Evolutionary conservation across 2,113 vertebrate genomes (phyloP).

Genomic region (Varanus komodoensis): DNA sequence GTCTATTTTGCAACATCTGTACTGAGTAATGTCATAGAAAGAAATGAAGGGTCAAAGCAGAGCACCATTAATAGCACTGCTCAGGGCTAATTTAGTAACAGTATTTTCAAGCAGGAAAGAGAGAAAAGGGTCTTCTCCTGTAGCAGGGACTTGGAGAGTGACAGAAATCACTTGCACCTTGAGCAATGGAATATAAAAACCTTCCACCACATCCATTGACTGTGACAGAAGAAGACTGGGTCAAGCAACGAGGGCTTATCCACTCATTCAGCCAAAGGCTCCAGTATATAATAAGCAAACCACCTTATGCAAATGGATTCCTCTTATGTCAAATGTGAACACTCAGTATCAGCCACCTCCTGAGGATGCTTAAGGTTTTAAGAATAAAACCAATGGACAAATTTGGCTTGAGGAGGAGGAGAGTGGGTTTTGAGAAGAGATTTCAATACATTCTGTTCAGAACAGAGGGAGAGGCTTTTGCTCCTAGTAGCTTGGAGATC

Average conservation of each 20-base stretch:
- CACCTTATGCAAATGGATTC: background rate
- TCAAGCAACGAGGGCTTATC: background rate
- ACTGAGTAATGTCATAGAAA: conserved; percentile 64
- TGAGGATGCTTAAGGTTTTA: background rate
- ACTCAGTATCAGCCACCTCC: background rate
- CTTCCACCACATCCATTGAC: conserved; percentile 47
- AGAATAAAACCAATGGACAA: background rate
- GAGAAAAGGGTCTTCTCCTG: conserved; percentile 43
- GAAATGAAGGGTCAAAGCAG: conserved; percentile 72
- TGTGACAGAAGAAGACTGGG: background rate
- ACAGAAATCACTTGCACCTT: conserved; percentile 67
- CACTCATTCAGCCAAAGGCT: background rate
- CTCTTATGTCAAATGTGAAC: background rate
- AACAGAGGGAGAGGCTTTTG: background rate
- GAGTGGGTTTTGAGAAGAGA: no score
- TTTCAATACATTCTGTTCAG: background rate
- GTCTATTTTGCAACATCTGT: conserved; percentile 64
- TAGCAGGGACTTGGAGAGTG: conserved; percentile 33
- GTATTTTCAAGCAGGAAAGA: conserved; percentile 46
- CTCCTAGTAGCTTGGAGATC: background rate
- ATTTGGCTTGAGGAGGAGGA: background rate
- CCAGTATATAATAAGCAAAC: background rate
- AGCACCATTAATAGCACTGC: conserved; percentile 58
- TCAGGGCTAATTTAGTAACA: conserved; percentile 68
- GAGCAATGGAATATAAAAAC: conserved; percentile 51